Conservation (phyloP, 1,140 invertebrate species). For the Atta texana region DNA sequence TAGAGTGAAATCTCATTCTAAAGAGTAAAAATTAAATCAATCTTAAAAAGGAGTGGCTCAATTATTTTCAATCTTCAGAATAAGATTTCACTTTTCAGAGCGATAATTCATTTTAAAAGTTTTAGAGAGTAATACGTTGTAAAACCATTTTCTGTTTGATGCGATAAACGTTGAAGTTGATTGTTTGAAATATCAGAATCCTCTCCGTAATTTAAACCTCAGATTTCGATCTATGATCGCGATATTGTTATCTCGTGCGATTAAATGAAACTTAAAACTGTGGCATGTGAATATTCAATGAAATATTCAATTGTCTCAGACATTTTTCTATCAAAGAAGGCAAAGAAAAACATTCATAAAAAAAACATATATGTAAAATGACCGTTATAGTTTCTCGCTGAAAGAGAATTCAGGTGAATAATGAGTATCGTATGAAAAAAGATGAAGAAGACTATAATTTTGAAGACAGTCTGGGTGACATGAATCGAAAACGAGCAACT, state of each 20-base stretch:
- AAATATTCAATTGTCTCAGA: background rate
- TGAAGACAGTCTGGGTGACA: background rate
- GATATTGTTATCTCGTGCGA: conserved; percentile 9
- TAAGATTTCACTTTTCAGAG: too few species aligned
- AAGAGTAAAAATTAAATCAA: too few species aligned
- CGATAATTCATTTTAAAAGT: too few species aligned
- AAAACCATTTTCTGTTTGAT: background rate
- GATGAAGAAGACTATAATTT: background rate
- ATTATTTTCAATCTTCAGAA: too few species aligned
- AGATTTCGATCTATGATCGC: background rate
- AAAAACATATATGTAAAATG: background rate
- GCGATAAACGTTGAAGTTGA: background rate
- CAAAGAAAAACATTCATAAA: background rate
- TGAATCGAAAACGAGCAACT: conserved; percentile 10
- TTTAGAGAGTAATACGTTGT: too few species aligned
- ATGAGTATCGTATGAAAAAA: background rate
- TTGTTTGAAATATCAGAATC: background rate
- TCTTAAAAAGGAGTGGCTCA: too few species aligned
- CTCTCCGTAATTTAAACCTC: background rate
- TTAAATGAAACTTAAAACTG: conserved; percentile 2
- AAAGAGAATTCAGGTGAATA: background rate
- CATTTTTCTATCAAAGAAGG: background rate
- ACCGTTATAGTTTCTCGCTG: background rate
- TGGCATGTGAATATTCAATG: background rate
- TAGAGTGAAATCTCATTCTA: too few species aligned